Conservation (phyloP, 2,113 vertebrate species). For the Mustela nigripes region DNA sequence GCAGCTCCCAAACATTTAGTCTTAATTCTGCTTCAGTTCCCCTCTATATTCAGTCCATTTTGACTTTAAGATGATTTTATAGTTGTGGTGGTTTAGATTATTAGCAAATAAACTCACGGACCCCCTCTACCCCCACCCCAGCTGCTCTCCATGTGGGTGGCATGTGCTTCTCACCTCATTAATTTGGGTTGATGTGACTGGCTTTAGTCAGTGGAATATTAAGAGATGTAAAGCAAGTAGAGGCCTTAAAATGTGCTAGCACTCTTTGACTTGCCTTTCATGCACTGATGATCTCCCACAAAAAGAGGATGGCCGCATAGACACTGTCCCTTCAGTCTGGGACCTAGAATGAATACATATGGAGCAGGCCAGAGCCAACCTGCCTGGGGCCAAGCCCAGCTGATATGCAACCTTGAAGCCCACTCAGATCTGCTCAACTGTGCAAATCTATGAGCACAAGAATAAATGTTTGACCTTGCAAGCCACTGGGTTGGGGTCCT, state of each 20-base stretch:
- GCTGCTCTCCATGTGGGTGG: background rate
- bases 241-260: background rate
- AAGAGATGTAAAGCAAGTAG: background rate
- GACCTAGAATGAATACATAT: background rate
- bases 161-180: background rate
- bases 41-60: background rate
- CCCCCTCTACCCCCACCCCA: background rate
- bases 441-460: background rate
- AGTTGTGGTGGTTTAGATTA: background rate
- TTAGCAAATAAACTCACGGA: background rate
- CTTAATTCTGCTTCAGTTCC: background rate
- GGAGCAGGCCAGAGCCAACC: background rate
- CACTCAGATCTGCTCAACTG: background rate
- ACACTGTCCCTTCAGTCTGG: background rate
- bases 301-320: background rate
- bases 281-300: background rate
- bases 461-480: background rate
- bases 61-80: background rate
- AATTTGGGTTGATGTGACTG: background rate
- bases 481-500: background rate
- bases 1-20: background rate
- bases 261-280: background rate
- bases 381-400: background rate
- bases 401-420: background rate
- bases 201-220: too few relatives aligned